A percentile compares a stretch with the other conserved stretches of the same genome.
Conservation (phyloP, 2,113 vertebrate genomes). For the Rhineura floridana region DNA sequence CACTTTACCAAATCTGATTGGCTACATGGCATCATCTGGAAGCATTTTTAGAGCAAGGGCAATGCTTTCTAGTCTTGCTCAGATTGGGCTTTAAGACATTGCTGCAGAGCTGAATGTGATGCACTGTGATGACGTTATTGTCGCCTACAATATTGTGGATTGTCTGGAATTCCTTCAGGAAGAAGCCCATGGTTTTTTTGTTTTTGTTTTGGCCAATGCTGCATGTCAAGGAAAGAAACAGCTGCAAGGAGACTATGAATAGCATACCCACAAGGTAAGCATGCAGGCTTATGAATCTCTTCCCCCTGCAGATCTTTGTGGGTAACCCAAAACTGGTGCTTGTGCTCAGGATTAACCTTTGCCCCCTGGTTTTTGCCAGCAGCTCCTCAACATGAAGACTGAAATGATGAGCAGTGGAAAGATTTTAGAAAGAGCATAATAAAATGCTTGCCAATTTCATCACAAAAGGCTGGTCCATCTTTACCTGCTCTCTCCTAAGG, state of each 20-base stretch:
- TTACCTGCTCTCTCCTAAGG: not conserved
- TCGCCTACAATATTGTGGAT: not conserved
- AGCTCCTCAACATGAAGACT: not conserved
- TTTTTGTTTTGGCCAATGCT: not conserved
- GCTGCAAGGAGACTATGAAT: not conserved
- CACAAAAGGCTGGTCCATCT: not conserved
- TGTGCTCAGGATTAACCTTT: not conserved
- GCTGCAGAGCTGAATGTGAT: not conserved
- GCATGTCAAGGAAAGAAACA: not conserved
- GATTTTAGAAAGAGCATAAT: not conserved
- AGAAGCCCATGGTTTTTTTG: not conserved
- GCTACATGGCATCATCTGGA: not conserved
- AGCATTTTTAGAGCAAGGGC: not conserved
- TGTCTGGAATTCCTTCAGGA: not conserved
- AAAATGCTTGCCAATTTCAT: not conserved
- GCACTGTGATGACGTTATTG: not conserved
- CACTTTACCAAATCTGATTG: too few species aligned
- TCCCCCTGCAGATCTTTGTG: too few species aligned
- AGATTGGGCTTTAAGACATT: not conserved
- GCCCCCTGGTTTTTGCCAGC: not conserved
- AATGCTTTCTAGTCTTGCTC: not conserved
- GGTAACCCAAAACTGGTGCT: not conserved
- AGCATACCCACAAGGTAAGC: not conserved
- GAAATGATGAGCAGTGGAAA: not conserved
- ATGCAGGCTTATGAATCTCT: not conserved